Percentiles rank a stretch among this genome's conserved stretches.
phyloP scores from a whole-genome alignment of 2,113 vertebrate species.

The Campylorhamphus procurvoides region DNA sequence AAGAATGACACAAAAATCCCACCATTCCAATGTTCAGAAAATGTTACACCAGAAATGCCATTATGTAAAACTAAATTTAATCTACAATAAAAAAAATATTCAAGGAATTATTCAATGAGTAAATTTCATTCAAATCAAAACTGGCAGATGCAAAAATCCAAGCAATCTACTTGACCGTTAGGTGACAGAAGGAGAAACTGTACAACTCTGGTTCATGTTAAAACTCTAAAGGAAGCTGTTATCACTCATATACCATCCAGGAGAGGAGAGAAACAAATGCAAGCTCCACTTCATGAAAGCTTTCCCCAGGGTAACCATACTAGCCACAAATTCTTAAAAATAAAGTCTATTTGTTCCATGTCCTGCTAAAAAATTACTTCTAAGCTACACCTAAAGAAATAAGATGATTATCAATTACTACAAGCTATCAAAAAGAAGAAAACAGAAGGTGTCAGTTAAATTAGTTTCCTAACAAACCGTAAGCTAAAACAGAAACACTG shows the following conservation, averaged over 20 bases:
- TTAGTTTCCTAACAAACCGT: neutral
- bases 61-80: neutral
- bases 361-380: neutral
- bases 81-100: neutral
- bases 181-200: neutral
- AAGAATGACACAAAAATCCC: neutral
- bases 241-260: accelerated
- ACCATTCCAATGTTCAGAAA: neutral
- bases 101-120: neutral
- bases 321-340: neutral
- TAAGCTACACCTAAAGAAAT: neutral
- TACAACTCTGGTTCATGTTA: neutral
- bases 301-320: neutral
- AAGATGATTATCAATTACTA: neutral
- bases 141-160: neutral
- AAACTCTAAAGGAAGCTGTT: neutral
- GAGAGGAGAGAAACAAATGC: neutral
- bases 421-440: neutral
- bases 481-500: neutral
- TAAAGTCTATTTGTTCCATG: neutral
- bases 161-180: neutral
- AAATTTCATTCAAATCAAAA: neutral
- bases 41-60: neutral
- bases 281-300: neutral
- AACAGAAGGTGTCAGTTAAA: neutral